Base-by-base conservation (phyloP, 1,140 invertebrate genomes). In the Drosophila pallidifrons region DNA sequence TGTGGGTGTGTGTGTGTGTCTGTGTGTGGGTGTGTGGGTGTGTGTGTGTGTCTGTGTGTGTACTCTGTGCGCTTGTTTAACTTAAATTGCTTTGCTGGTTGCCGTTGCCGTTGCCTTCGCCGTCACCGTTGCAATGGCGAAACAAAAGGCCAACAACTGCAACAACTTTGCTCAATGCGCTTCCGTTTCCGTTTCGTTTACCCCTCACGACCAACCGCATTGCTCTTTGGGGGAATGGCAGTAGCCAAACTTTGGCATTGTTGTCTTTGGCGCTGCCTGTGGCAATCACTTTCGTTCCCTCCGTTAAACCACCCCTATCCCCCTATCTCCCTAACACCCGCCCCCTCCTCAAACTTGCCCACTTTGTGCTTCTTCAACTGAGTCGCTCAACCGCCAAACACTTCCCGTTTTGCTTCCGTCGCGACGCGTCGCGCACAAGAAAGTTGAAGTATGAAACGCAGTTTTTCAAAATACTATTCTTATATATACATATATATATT, bases 91-190 rank as follows among this genome's bases (percentile, higher is more conserved):
- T 87, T 87, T 83, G 80, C 83, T 70, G 68, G 49, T 15, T 52
- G 64, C 69, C 59, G 51, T 43, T 25, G 20, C 20, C 32, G 20
- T 20, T 68, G 75, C 43, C 80, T 64, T 30, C 59, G 51, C 35
- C 32, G 32, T 32, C 67, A 70, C 43, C 81, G 70, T 30, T 60
- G 77, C 82, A 69, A 77, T 71, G 66, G 64, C 83, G 77, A 87
- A 87, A 87, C 83, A 87, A 87, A 87, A 87, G 72, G 80, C 73
- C 83, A 87, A 78, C 77, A 87, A 87, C 73, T 87, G 85, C 83
- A 87, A 87, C 83, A 87, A 88, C 83, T 87, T 87, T 87, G 83
- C 83, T 88, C 83, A 83, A 87, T 87, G 83, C 85, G 80, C 83
- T 87, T 87, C 83, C 83, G 83, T 87, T 87, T 87, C 83, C 83